Base-by-base conservation (phyloP, 2,113 vertebrate species). In the Caloenas nicobarica region DNA sequence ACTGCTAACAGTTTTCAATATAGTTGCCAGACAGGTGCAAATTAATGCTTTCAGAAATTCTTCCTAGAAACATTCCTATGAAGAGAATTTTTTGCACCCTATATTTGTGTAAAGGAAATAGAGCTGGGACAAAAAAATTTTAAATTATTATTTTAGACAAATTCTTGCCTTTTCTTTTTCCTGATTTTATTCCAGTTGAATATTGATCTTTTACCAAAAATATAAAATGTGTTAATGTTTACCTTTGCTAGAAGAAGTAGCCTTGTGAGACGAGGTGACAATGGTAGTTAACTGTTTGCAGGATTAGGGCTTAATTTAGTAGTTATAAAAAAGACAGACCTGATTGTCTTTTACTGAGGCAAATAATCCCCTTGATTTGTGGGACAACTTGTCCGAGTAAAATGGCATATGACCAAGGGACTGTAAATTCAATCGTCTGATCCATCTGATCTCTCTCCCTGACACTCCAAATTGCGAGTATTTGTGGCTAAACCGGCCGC, bases 1-100 rank as follows among this genome's bases (percentile, higher is more conserved):
- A 91, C 91, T 95, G 93, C 84, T 96, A 91, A 95, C 90, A 96
- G 94, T 93, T 95, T 94, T 95, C 91, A 90, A 88, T 78, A 91
- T 81, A 91, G 88, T 91, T 95, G 91, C 94, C 90, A 96, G 94
- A 93, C 90, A 94, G 93, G 34, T 44, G 7, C 90, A 95, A 96
- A 96, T 90, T 78, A 91, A 94, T 88, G 88, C 85, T 88, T 94
- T 73, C 85, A 96, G 88, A 95, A 94, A 78, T 86, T 81, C 79
- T 93, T 96, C 88, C 92, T 71, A 86, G 42, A 94, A 96, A 94
- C 50, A 40, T 91, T 83, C 60, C 79, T 76, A 86, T 22, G 58
- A 94, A 93, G 46, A 71, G 77, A 83, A 86, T 60, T 74, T 91
- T 96, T 89, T 21, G 2, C 79, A 93, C 76, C 76, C 68, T 91